Evolutionary conservation across 2,797 vertebrate species (phyloP), one percentile per base, ranked within the genome.

Genomic region (Cichlasoma orientale): DNA sequence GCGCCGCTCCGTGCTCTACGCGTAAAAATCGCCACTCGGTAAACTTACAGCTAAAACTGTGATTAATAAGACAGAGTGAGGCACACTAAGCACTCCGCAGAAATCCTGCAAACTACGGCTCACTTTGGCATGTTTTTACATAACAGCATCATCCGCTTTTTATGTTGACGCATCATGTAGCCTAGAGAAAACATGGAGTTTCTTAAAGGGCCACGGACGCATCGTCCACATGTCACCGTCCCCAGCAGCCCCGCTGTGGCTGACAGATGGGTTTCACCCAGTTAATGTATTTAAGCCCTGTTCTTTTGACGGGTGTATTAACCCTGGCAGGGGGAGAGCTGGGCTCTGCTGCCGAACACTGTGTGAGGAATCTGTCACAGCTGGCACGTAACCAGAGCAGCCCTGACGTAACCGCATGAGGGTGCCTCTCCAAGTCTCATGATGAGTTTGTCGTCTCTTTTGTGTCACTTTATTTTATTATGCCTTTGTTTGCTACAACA

Each of bases 151-250:
- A 93, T 96, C 95, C 93, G 94, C 93, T 95, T 93, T 92, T 90
- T 92, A 90, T 94, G 94, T 96, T 95, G 95, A 95, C 95, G 95
- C 95, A 95, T 95, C 94, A 94, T 91, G 94, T 87, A 94, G 92
- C 93, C 63, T 50, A 68, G 63, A 68, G 94, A 95, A 95, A 96
- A 95, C 94, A 96, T 96, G 96, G 95, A 95, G 96, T 94, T 95
- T 95, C 96, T 96, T 96, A 96, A 96, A 96, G 96, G 95, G 95
- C 92, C 95, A 96, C 84, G 84, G 87, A 86, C 92, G 82, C 78
- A 72, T 71, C 80, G 89, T 82, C 83, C 92, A 82, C 89, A 92
- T 90, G 93, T 88, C 93, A 78, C 82, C 84, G 79, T 68, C 75
- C 82, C 84, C 82, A 27, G 83, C 74, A 74, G 78, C 82, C 85